Percentiles rank a stretch among this genome's conserved stretches.
These are phyloP conservation scores for Pseudochirops cupreus DNA, from an alignment of 2,797 vertebrate genomes.

Conservation along the genomic window DNA sequence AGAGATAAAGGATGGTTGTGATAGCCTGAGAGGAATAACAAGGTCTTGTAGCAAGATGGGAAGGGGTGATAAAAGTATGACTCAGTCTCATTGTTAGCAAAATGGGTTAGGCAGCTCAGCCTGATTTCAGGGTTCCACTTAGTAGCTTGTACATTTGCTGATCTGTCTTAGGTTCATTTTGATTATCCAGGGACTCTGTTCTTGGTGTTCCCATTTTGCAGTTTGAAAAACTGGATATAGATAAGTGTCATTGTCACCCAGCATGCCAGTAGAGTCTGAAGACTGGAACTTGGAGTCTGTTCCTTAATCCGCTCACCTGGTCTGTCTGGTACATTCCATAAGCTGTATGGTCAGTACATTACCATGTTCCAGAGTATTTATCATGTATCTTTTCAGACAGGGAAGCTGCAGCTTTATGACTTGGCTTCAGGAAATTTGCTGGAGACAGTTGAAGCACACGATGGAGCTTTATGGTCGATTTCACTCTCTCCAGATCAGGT, in stretches of 20 bases:
- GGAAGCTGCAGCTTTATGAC: conserved; percentile 96
- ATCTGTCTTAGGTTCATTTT: background rate
- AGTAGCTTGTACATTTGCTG: background rate
- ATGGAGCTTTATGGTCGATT: conserved; percentile 94
- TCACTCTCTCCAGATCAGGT: conserved; percentile 96
- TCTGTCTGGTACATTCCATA: background rate
- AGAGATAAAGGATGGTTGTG: background rate
- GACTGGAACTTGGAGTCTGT: rapidly evolving
- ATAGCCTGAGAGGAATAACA: background rate
- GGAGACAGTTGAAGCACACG: conserved; percentile 90
- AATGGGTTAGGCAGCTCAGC: background rate
- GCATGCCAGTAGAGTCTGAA: background rate
- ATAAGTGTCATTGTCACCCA: background rate
- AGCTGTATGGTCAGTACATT: background rate
- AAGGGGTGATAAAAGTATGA: background rate
- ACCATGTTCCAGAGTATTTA: background rate
- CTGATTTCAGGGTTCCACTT: background rate
- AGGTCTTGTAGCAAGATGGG: background rate
- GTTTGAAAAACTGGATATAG: background rate
- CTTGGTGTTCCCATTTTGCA: background rate
- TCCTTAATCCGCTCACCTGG: background rate
- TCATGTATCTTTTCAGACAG: conserved; percentile 86
- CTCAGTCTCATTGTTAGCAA: background rate
- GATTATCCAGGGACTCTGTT: background rate
- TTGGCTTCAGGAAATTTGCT: conserved; percentile 93